Evolutionary conservation across 2,113 vertebrate genomes (phyloP), one percentile per base, ranked within the genome.

Genomic region (Sapayoa aenigma): DNA sequence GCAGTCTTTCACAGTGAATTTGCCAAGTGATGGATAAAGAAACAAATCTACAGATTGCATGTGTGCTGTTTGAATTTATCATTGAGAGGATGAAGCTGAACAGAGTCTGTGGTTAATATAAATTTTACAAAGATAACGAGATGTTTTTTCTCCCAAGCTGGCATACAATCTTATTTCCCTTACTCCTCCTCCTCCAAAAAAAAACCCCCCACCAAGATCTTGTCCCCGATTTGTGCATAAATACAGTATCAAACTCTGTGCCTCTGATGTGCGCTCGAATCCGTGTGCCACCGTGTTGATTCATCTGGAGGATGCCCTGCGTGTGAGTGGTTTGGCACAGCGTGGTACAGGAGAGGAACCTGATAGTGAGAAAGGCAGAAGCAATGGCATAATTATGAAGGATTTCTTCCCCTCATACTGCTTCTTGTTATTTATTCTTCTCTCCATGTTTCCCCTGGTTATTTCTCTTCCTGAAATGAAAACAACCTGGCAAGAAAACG

Each of bases 401-500:
- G 37, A 73, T 90, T 90, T 91, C 80, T 78, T 23, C 56, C 76
- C 11, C 46, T 74, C 35, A 37, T 60, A 59, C 56, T 65, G n/a
- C 65, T 95, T 63, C 74, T 93, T 50, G 60, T 94, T 96, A 94
- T 94, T 96, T 96, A 83, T 94, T 80, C 88, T 82, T 76, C 47
- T 93, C 73, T 77, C 91, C 86, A 85, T 92, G 62, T 94, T 94
- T 91, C 87, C 77, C 89, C 75, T 37, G 73, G 83, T 87, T 97
- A 94, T 97, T 92, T 87, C 89, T 85, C 87, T 96, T 89, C 59
- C 68, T 56, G 71, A 97, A 98, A 96, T 93, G 92, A 96, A 86
- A 96, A 96, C 87, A 96, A 93, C 86, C 92, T 76, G 84, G 93
- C 95, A 97, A 97, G 94, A 94, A 97, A 96, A 93, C 94, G 91